Conservation (phyloP, 2,888 invertebrate species). For the Apamea anceps region DNA sequence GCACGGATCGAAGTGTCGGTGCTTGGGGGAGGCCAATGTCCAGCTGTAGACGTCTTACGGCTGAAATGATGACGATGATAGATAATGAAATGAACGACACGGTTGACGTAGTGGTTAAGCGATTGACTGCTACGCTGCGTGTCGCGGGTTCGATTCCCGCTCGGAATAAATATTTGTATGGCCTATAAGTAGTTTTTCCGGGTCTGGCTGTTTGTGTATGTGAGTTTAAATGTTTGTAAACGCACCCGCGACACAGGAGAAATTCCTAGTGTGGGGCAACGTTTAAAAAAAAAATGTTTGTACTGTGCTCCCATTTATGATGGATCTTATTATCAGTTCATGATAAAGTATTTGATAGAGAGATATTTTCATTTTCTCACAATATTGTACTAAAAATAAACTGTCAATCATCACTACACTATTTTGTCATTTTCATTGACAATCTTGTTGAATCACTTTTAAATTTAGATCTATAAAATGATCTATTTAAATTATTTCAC, state of each 20-base stretch:
- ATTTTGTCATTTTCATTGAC: not conserved
- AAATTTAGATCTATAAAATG: not conserved
- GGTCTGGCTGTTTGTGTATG: too few species aligned
- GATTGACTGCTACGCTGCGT: too few species aligned
- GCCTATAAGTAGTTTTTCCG: too few species aligned
- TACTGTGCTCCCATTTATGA: not conserved
- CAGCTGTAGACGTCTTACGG: not conserved
- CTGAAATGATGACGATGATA: not conserved
- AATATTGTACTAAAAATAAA: not conserved
- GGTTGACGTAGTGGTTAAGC: too few species aligned
- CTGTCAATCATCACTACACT: not conserved
- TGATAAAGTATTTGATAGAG: not conserved
- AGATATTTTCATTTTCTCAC: not conserved
- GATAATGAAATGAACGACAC: too few species aligned
- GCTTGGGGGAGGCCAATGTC: not conserved
- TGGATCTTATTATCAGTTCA: not conserved
- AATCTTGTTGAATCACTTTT: not conserved
- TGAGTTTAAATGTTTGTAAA: too few species aligned
- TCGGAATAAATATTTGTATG: too few species aligned
- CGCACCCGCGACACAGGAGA: too few species aligned
- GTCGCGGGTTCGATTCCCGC: too few species aligned
- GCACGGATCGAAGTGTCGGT: not conserved
- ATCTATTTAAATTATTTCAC: not conserved
- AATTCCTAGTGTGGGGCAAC: too few species aligned
- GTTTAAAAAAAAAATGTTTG: too few species aligned